Base-by-base conservation (phyloP, 2,888 invertebrate species). In the Macropis europaea region DNA sequence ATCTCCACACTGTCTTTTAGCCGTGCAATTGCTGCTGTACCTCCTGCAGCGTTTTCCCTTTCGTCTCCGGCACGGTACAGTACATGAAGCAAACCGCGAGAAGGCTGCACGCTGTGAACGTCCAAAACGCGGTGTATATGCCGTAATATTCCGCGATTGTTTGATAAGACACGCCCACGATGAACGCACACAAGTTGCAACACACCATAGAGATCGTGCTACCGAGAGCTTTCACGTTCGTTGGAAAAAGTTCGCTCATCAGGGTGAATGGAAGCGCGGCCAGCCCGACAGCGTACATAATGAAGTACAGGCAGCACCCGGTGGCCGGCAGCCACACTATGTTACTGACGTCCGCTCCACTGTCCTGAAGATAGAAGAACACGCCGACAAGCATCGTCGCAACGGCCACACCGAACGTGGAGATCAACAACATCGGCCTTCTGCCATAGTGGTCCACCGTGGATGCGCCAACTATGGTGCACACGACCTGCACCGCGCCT, bases 231-330 rank as follows among this genome's bases (percentile, higher is more conserved):
- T 82, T 82, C 13, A 82, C 74, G 32, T 82, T 81, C 15, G 80
- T 81, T 0, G 82, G 74, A 11, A 82, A 83, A 7, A 83, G 15
- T 36, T 82, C 82, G 43, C 82, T 72, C 34, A 77, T 72, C 47
- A 82, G 40, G 19, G 80, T 72, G 42, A 77, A 78, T 17, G 82
- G 82, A 22, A 83, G 45, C 6, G 59, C 70, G 0, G 77, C 80
- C 19, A 82, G 48, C 11, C 82, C 82, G 4, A 77, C 24, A 2
- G 75, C 70, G 34, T 76, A 82, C 50, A 53, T 53, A 15, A 82
- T 22, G 26, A 80, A 73, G 28, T 81, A 82, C 2, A 76, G 13
- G 30, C 78, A 70, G 24, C 56, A 47, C 11, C 73, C 79, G 0
- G 34, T 22, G 0, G 73, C 75, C 3, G 82, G 78, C 7, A 82